A percentile compares a stretch with the other conserved stretches of the same genome.
These are phyloP conservation scores for Phallusia fumigata DNA, from an alignment of 23 tunicate species.

Conservation along the genomic window DNA sequence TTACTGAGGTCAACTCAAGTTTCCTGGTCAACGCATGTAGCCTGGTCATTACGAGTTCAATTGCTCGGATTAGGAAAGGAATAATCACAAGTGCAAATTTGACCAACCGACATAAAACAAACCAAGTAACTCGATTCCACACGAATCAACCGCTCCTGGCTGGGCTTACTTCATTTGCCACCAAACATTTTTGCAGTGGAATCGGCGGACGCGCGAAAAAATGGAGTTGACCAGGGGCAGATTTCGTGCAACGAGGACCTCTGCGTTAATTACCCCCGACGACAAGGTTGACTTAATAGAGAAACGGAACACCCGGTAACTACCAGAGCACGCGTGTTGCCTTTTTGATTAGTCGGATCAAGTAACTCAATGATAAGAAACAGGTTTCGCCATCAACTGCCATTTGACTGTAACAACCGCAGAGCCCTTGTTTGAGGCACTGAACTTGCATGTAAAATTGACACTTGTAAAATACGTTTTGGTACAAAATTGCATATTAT, in stretches of 20 bases:
- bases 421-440: too few species aligned
- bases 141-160: too few species aligned
- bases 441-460: too few species aligned
- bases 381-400: background rate
- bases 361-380: constrained; percentile 9
- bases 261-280: constrained; percentile 11
- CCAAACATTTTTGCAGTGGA: background rate
- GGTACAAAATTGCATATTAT: too few species aligned
- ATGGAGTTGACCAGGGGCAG: constrained; percentile 15
- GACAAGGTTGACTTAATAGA: constrained; percentile 10
- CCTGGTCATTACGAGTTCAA: background rate
- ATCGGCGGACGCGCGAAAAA: background rate
- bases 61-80: background rate
- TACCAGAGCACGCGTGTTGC: constrained; percentile 10
- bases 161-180: too few species aligned
- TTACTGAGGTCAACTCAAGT: constrained; percentile 5
- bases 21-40: background rate
- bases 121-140: too few species aligned
- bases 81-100: too few species aligned
- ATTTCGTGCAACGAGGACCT: background rate
- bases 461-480: too few species aligned
- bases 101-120: too few species aligned
- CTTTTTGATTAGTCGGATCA: background rate
- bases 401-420: background rate
- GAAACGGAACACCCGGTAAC: background rate